phyloP scores from a whole-genome alignment of 64 coral and sea anemone genomes.

The Stylophora pistillata region DNA sequence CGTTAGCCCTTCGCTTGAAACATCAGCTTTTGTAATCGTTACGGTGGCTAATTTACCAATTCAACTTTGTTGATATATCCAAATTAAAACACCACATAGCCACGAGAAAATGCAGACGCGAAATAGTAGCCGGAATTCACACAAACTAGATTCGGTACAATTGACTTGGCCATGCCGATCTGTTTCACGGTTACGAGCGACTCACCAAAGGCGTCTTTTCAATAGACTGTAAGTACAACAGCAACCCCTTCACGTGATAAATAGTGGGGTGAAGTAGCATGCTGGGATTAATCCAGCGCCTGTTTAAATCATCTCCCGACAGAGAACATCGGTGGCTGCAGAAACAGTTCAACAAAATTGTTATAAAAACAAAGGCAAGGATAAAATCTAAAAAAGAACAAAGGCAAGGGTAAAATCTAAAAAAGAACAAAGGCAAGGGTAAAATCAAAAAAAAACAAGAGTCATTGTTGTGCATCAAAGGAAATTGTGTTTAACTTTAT shows the following conservation, averaged over 20 bases:
- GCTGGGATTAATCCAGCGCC: constrained; percentile 85
- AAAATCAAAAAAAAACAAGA: neutral
- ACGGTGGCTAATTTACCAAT: too few species aligned
- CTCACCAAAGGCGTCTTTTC: constrained; percentile 83
- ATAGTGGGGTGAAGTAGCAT: constrained; percentile 87
- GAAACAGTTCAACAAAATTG: neutral
- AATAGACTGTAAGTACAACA: constrained; percentile 78
- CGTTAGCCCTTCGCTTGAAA: too few species aligned
- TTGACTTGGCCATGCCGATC: too few species aligned
- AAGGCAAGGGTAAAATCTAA: neutral
- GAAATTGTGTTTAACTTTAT: too few species aligned
- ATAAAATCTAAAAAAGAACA: neutral
- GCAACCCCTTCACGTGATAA: constrained; percentile 87
- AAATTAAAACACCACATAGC: too few species aligned
- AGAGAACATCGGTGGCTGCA: constrained; percentile 95
- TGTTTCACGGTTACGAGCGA: neutral
- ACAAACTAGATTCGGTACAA: too few species aligned
- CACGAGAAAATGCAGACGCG: too few species aligned
- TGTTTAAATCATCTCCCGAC: constrained; percentile 91
- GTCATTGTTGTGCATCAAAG: neutral
- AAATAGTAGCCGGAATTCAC: too few species aligned
- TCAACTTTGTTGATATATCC: too few species aligned
- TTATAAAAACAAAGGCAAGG: too few species aligned
- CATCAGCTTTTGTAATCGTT: too few species aligned
- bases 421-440: too few species aligned